Percentiles rank a stretch among this genome's conserved stretches.
These are phyloP conservation scores for Chesias legatella DNA, from an alignment of 2,888 invertebrate genomes.

Conservation along the genomic window DNA sequence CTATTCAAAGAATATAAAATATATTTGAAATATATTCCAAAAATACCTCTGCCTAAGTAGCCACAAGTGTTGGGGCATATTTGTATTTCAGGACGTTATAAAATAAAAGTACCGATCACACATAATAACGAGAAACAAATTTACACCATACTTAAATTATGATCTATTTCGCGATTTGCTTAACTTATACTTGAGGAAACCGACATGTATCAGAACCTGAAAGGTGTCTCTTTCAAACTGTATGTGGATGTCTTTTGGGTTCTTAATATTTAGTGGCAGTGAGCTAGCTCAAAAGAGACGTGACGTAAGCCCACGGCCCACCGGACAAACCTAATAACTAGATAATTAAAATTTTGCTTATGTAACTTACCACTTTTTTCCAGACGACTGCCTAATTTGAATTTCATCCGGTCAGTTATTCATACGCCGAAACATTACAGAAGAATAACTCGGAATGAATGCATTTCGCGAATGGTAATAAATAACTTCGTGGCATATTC, in stretches of 20 bases:
- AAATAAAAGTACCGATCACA: no score
- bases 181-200: no score
- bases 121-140: no score
- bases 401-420: conserved; percentile 25
- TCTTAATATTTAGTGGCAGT: neutral
- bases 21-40: no score
- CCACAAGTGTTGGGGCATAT: no score
- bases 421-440: conserved; percentile 8
- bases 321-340: conserved; percentile 40
- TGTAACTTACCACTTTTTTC: conserved; percentile 16
- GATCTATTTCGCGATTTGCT: no score
- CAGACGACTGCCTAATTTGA: conserved; percentile 14
- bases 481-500: neutral
- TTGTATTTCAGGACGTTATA: no score
- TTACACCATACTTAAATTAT: no score
- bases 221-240: no score
- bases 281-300: conserved; percentile 3
- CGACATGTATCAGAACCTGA: no score
- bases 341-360: conserved; percentile 38
- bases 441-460: conserved; percentile 8
- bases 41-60: no score
- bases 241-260: neutral
- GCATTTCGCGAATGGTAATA: neutral
- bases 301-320: conserved; percentile 19
- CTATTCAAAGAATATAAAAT: no score